Evolutionary conservation across 1,140 invertebrate genomes (phyloP).

Genomic region (Sarcophaga bullata): DNA sequence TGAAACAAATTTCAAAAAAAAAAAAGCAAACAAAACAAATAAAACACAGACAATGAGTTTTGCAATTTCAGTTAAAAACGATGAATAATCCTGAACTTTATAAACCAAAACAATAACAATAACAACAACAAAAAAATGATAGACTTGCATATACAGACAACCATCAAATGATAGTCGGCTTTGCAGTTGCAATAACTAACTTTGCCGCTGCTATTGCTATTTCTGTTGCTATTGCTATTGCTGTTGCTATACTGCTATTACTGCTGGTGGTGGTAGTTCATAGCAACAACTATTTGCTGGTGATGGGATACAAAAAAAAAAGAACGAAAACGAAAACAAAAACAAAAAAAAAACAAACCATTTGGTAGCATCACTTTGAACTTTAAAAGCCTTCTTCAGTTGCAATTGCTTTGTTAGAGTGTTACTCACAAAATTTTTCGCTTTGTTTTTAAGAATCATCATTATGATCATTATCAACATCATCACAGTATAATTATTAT

Average conservation of each 20-base stretch:
- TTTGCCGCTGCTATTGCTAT: neutral
- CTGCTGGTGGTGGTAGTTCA: too few relatives aligned
- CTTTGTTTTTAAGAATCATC: neutral
- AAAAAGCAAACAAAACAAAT: neutral
- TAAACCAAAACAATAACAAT: neutral
- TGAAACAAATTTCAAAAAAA: neutral
- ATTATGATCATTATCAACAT: neutral
- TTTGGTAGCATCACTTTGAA: slow-evolving; percentile 17
- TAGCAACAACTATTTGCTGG: too few relatives aligned
- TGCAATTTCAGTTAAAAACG: slow-evolving; percentile 3
- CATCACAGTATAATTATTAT: too few relatives aligned
- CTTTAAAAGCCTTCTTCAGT: slow-evolving; percentile 36
- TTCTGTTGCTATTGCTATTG: neutral
- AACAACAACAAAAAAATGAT: slow-evolving; percentile 11
- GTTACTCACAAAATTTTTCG: neutral
- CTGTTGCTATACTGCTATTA: neutral
- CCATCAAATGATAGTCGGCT: neutral
- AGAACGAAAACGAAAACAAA: too few relatives aligned
- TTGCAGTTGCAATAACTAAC: neutral
- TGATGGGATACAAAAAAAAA: too few relatives aligned
- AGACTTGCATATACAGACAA: neutral
- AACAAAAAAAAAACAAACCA: neutral
- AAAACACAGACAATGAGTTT: slow-evolving; percentile 13
- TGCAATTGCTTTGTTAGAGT: slow-evolving; percentile 34
- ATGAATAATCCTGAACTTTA: neutral